Conservation (phyloP, 2,888 invertebrate species). For the Oscheius sp. region DNA sequence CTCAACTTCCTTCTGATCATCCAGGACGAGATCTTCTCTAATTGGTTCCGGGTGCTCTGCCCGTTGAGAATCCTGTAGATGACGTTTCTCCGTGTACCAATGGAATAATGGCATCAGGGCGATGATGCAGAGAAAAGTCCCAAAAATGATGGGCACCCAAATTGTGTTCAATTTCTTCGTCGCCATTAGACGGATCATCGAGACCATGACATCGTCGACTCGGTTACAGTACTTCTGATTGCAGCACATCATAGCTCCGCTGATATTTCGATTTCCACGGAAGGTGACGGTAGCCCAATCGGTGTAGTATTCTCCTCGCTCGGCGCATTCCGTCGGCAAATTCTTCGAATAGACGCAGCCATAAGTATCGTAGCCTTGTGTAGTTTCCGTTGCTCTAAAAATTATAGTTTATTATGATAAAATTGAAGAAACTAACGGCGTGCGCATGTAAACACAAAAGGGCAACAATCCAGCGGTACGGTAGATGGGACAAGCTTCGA, state of each 20-base stretch:
- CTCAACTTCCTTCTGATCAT: no score
- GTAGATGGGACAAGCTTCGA: background rate
- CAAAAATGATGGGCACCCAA: background rate
- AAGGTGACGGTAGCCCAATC: background rate
- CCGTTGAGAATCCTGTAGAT: background rate
- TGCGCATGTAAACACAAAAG: slow-evolving; percentile 8
- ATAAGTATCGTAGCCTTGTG: background rate
- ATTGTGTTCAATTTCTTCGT: background rate
- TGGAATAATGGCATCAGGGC: background rate
- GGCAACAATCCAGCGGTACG: background rate
- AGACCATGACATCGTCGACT: slow-evolving; percentile 2
- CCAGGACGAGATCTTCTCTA: background rate
- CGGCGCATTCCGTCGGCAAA: slow-evolving; percentile 2
- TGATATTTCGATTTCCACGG: background rate
- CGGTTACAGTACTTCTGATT: slow-evolving; percentile 1
- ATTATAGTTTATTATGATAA: no score
- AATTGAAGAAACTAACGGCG: background rate
- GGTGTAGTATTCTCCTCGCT: slow-evolving; percentile 3
- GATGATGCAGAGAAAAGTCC: background rate
- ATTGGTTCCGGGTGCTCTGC: background rate
- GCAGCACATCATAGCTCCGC: slow-evolving; percentile 19
- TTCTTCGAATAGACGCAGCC: slow-evolving; percentile 3
- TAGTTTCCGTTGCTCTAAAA: background rate
- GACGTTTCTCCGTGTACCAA: background rate
- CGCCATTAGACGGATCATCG: background rate